Evolutionary conservation across 2,888 invertebrate genomes (phyloP).

Genomic region (Parapristionchus giblindavisi): DNA sequence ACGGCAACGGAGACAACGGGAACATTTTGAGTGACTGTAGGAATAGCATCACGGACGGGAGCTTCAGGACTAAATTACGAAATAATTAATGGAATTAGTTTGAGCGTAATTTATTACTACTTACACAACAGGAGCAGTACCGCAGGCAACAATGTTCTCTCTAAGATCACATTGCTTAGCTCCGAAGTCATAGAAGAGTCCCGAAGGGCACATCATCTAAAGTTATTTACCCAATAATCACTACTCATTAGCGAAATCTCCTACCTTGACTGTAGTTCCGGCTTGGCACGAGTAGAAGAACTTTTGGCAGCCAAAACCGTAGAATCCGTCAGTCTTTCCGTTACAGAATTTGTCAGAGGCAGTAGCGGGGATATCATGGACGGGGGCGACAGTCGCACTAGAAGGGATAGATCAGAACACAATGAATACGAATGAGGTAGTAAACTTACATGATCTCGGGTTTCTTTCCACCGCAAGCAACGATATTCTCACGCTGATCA

Average conservation of each 20-base stretch:
- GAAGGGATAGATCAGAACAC: background rate
- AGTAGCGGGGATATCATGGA: background rate
- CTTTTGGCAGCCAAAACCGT: constrained; percentile 28
- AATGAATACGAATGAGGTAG: too few species aligned
- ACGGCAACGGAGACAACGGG: too few species aligned
- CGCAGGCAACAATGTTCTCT: constrained; percentile 34
- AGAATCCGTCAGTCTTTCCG: constrained; percentile 27
- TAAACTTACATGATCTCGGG: background rate
- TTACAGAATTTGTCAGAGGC: constrained; percentile 8
- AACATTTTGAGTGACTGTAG: too few species aligned
- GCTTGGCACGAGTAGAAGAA: constrained; percentile 23
- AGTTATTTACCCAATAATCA: background rate
- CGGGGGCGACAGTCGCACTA: background rate
- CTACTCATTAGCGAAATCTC: background rate
- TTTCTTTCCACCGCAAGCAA: constrained; percentile 6
- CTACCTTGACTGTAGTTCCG: background rate
- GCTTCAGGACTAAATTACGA: too few species aligned
- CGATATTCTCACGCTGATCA: background rate
- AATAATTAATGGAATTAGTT: background rate
- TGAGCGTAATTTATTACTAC: background rate
- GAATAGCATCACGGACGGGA: too few species aligned
- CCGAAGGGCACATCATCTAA: constrained; percentile 24
- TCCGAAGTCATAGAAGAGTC: constrained; percentile 24
- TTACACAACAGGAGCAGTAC: background rate
- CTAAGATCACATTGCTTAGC: background rate